Evolutionary conservation across 2,888 invertebrate genomes (phyloP), one percentile per base, ranked within the genome.

Genomic region (Clanis bilineata): DNA sequence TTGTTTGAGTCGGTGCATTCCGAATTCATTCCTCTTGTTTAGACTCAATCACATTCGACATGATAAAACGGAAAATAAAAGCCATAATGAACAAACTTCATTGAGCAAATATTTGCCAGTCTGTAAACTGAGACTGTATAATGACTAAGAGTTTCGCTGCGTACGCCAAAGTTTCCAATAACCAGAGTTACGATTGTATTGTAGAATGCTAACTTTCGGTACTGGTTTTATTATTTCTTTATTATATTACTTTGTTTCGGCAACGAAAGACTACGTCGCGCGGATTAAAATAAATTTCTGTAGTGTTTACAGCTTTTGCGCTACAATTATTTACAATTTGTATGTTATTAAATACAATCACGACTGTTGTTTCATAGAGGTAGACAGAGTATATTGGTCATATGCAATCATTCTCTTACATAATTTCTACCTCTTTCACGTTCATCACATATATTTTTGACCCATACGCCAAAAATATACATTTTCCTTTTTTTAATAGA

Each of bases 11-110:
- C 68, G 66, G 64, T 71, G 72, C 65, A 69, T 70, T 75, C 76
- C 79, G 74, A 77, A 77, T 80, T 78, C 77, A 81, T 83, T 82
- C 76, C 73, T 83, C 82, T 84, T 88, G 86, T 86, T 87, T 84
- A 83, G 80, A 82, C 84, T 83, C 87, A 86, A 90, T 90, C 86
- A 83, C 83, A 85, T 85, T 79, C 69, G 72, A 73, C 68, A 72
- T 75, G 75, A 82, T 87, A 86, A 86, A 88, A 83, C 68, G 72
- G 79, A 80, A 84, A 86, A 87, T 86, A 86, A 88, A 86, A 87
- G 81, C 83, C 77, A 77, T 86, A 88, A 88, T 88, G 85, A 87
- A 77, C 74, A 68, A 82, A 88, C 77, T 88, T 83, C 77, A 80
- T 85, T 78, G 80, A 72, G 76, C 80, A 85, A 88, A 88, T 86